A percentile compares a stretch with the other conserved stretches of the same genome.
phyloP scores from a whole-genome alignment of 2,113 vertebrate species.

The Cynoglossus semilaevis region DNA sequence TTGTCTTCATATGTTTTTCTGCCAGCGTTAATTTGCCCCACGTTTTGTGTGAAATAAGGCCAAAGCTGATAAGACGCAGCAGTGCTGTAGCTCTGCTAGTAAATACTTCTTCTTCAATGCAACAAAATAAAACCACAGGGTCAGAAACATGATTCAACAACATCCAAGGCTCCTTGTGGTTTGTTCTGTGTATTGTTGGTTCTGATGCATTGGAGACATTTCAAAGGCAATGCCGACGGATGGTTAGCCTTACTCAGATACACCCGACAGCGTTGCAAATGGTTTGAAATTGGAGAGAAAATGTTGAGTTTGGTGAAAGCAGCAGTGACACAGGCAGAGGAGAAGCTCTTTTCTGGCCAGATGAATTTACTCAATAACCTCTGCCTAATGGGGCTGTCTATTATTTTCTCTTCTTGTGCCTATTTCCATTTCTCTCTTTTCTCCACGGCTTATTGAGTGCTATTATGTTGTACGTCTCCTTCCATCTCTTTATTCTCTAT shows the following conservation, averaged over 20 bases:
- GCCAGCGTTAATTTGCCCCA: constrained; percentile 24
- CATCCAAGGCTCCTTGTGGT: constrained; percentile 41
- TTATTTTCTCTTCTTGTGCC: constrained; percentile 50
- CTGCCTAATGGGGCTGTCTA: constrained; percentile 52
- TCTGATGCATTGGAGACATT: constrained; percentile 47
- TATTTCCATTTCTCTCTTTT: constrained; percentile 30
- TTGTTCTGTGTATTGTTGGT: constrained; percentile 25
- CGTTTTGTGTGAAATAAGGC: constrained; percentile 35
- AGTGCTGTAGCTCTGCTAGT: constrained; percentile 30
- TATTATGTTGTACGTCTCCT: constrained; percentile 20
- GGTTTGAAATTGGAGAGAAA: constrained; percentile 47
- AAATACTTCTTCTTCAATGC: constrained; percentile 36
- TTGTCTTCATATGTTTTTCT: constrained; percentile 13
- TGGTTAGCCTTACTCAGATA: constrained; percentile 49
- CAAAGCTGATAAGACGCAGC: constrained; percentile 39
- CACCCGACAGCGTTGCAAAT: constrained; percentile 46
- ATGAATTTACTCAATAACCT: constrained; percentile 62
- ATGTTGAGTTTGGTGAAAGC: constrained; percentile 44
- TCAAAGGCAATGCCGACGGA: constrained; percentile 40
- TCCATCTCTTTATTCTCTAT: constrained; percentile 19
- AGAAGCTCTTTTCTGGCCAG: constrained; percentile 56
- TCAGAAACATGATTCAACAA: constrained; percentile 34
- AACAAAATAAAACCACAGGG: constrained; percentile 33
- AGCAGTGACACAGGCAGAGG: constrained; percentile 41
- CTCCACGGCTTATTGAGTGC: constrained; percentile 27